phyloP scores from a whole-genome alignment of 1,140 invertebrate species.

The Pseudomyrmex flavicornis region DNA sequence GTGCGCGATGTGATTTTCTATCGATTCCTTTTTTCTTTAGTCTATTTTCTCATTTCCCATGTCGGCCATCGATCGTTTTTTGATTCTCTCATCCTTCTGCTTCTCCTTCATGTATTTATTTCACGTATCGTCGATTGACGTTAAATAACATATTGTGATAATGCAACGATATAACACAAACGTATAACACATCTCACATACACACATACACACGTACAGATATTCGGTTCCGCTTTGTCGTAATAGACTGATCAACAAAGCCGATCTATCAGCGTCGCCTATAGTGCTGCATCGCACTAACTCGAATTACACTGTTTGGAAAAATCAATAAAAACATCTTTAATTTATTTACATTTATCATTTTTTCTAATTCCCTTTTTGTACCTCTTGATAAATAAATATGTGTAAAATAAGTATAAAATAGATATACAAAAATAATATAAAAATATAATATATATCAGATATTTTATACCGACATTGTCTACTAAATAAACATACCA shows the following conservation, averaged over 20 bases:
- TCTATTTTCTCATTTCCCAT: constrained; percentile 26
- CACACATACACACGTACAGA: constrained; percentile 19
- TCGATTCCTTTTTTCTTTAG: neutral
- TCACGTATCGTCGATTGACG: constrained; percentile 59
- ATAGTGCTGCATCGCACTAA: constrained; percentile 59
- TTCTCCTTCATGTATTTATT: constrained; percentile 63
- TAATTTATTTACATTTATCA: constrained; percentile 56
- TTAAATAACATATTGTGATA: constrained; percentile 68
- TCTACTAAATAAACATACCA: neutral
- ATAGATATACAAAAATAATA: neutral
- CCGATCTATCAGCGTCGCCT: constrained; percentile 59
- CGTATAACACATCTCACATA: constrained; percentile 17
- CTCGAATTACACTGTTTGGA: constrained; percentile 67
- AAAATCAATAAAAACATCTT: constrained; percentile 70
- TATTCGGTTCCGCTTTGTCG: constrained; percentile 64
- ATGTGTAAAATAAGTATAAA: neutral
- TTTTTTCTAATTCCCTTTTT: constrained; percentile 23
- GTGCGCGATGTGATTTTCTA: constrained; percentile 10
- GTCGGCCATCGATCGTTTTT: constrained; percentile 50
- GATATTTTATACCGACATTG: neutral
- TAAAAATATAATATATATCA: neutral
- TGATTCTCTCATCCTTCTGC: constrained; percentile 51
- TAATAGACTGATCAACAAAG: constrained; percentile 69
- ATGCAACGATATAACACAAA: constrained; percentile 59
- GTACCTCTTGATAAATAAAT: neutral